Conservation (phyloP, 2,113 vertebrate species). For the Ceyx margarethae region DNA sequence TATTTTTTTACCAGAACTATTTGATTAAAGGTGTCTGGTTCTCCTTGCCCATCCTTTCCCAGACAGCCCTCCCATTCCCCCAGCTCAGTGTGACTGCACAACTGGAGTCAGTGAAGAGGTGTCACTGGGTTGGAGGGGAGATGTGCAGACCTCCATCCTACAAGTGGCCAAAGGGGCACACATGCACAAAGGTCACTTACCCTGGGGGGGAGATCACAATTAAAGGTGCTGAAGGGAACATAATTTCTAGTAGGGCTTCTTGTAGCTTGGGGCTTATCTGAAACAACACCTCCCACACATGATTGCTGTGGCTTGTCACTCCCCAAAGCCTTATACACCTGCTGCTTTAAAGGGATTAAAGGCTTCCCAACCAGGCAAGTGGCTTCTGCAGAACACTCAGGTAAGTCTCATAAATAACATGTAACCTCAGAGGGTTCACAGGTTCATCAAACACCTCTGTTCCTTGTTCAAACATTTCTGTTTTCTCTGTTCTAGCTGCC, state of each 20-base stretch:
- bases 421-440: neutral
- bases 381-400: neutral
- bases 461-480: neutral
- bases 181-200: neutral
- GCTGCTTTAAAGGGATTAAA: neutral
- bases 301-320: neutral
- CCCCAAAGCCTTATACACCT: neutral
- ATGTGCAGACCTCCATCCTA: rapidly evolving
- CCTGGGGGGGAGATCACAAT: neutral
- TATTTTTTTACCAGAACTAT: neutral
- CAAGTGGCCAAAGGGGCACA: neutral
- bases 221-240: neutral
- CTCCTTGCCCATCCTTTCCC: neutral
- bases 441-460: neutral
- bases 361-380: neutral
- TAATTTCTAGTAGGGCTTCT: neutral
- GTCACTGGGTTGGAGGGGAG: neutral
- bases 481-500: neutral
- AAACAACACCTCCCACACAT: neutral
- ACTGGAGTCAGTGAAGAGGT: rapidly evolving
- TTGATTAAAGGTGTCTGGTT: neutral
- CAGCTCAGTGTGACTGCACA: neutral
- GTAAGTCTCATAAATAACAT: neutral
- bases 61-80: neutral
- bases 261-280: neutral